Evolutionary conservation across 2,888 invertebrate genomes (phyloP), one percentile per base, ranked within the genome.

Genomic region (Folsomia manolachei): DNA sequence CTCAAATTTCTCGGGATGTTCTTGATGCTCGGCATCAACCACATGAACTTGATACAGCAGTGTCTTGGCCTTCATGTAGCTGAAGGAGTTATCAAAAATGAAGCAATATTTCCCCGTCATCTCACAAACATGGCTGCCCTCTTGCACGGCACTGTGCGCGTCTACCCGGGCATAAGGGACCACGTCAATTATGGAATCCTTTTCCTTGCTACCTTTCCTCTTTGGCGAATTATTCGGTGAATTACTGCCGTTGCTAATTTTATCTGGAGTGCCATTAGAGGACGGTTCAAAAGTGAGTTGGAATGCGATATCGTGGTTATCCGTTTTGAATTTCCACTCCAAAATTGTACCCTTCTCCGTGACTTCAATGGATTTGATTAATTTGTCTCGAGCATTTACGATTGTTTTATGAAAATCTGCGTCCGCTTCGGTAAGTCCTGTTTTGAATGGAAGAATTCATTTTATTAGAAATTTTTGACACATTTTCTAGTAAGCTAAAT

Each of bases 291-390:
- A 51, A 51, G 9, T 51, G 63, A 63, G 9, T 51, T 66, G 65
- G 24, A 66, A 66, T 51, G 27, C 65, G 51, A 66, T 66, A n/a
- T 66, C 65, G 14, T 52, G 7, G n/a, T 4, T 52, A 9, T 39
- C 65, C 39, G 65, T 66, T 51, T 66, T 66, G 39, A 66, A 66
- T 66, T 66, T 66, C 65, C 65, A 66, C 52, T 66, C 65, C 21
- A 66, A 21, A 27, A 66, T 39, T 11, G 65, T 66, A 2, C 24
- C 52, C 18, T 52, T 52, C 21, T 66, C 65, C 1, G 19, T 23
- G 4, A 66, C 24, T 14, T 52, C 52, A 23, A 66, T 2, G n/a
- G 27, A 23, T 21, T 66, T 66, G 1, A 19, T 21, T 18, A 66
- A 19, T 25, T 66, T 66, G 24, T 66, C 65, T 21, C 65, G 2